These are phyloP conservation scores for Lindbergichthys nudifrons DNA, from an alignment of 2,797 vertebrate genomes.

Conservation along the genomic window DNA sequence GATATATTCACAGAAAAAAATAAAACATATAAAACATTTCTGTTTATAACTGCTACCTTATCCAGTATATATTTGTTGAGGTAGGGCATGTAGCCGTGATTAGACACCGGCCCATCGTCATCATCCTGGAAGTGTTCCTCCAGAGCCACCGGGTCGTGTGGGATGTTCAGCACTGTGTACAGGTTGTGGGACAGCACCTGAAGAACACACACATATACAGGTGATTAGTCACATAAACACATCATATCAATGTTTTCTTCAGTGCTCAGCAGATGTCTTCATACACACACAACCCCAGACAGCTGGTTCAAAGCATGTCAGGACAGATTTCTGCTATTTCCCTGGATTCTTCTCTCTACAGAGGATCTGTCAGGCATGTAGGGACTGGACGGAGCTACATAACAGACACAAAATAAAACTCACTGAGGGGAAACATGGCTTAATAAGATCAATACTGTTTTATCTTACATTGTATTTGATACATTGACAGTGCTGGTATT, in stretches of 20 bases:
- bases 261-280: slow-evolving; percentile 27
- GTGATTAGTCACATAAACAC: not conserved
- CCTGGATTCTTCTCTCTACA: slow-evolving; percentile 65
- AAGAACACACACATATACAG: not conserved
- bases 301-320: slow-evolving; percentile 70
- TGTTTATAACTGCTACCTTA: slow-evolving; percentile 84
- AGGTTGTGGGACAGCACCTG: slow-evolving; percentile 99
- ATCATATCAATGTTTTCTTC: not conserved
- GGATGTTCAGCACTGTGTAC: slow-evolving; percentile 95
- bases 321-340: slow-evolving; percentile 74
- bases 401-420: not conserved
- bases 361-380: slow-evolving; percentile 64
- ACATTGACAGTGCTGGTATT: not conserved
- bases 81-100: slow-evolving; percentile 99
- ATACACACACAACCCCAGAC: slow-evolving; percentile 38
- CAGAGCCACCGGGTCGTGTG: slow-evolving; percentile 95
- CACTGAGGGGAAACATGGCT: not conserved
- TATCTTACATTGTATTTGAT: not conserved
- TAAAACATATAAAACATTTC: not conserved
- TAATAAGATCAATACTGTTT: not conserved
- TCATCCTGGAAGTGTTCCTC: slow-evolving; percentile 99
- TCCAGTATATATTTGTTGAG: slow-evolving; percentile 99
- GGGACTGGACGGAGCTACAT: slow-evolving; percentile 57
- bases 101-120: slow-evolving; percentile 96
- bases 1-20: not conserved